Base-by-base conservation (phyloP, 1,140 invertebrate species). In the Eumeta japonica region DNA sequence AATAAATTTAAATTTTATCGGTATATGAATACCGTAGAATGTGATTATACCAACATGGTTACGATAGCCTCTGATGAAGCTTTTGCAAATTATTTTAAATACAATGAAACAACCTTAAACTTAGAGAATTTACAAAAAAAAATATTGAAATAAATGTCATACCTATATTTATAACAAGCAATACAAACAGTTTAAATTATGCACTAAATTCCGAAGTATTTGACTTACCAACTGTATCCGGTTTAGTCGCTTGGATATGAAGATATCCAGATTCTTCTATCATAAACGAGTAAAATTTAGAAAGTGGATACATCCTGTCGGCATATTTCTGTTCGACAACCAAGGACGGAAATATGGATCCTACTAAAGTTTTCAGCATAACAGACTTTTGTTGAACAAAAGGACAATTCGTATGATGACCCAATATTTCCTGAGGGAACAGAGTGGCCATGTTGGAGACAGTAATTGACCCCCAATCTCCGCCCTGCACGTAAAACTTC, bases 181-280 rank as follows among this genome's bases (percentile, higher is more conserved):
- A n/a, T n/a, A 24, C n/a, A n/a, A 24, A 24, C 20, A 24, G 20
- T 24, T 24, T 24, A 5, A 24, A 24, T 7, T n/a, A 24, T 7
- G 20, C 5, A 24, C n/a, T n/a, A 7, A 24, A 24, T 24, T 24
- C 5, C 5, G n/a, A 24, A n/a, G n/a, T n/a, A n/a, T n/a, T n/a
- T n/a, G n/a, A n/a, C 64, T 57, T 75, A 88, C 89, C 90, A 41
- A 95, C 77, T 4, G 93, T 96, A 56, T 96, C 92, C 1, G 93
- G 93, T 72, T 94, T 95, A 0, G 90, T 94, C 2, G 88, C 81
- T 72, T 96, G 93, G 17, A 96, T 68, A 57, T 93, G 88, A 15
- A 89, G 65, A 54, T 95, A 96, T 16, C 90, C 92, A 42, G 65
- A 70, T 70, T 94, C 90, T 54, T 81, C 72, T 1, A 90, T 14